Base-by-base conservation (phyloP, 2,888 invertebrate species). In the Plebejus melissa region DNA sequence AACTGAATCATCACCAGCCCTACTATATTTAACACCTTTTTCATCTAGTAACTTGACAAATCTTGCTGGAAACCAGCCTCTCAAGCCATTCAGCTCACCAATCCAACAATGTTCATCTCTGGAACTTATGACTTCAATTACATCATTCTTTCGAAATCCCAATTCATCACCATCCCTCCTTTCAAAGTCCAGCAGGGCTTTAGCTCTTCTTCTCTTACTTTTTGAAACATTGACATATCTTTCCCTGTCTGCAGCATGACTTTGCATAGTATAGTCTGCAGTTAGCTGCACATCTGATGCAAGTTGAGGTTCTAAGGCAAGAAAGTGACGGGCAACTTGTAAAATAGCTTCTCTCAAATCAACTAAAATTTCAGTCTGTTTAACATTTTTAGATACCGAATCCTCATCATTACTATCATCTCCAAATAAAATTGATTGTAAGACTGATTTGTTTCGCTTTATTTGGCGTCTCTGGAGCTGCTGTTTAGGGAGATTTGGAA, bases 91-190 rank as follows among this genome's bases (percentile, higher is more conserved):
- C 74, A 99, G 89, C 88, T 99, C 99, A 5, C 99, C 99, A 80
- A 99, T 97, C 99, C 99, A 99, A 88, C 99, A 99, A 87, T 99
- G 99, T 85, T 99, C 99, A 93, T 99, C 99, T 88, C 98, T 98
- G 86, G 98, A 98, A 84, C 98, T 99, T 41, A 99, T 96, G 70
- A 99, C 98, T 75, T 98, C 99, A 76, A 99, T 99, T 60, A 99
- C 98, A 89, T 99, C 99, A 94, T 99, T 99, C 90, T 98, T 99
- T 75, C 99, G 95, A 89, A 99, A 99, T 9, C 99, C 99, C 76
- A 99, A 91, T 89, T 99, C 99, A 93, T 99, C 99, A 81, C 99
- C 99, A 90, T 99, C 99, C 85, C 98, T 97, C 79, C 99, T 95
- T 90, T 99, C 99, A 94, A 99, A 99, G 93, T 99, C 99, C 82